These are phyloP conservation scores for Oryzias melastigma DNA, from an alignment of 2,113 vertebrate species.

Conservation along the genomic window DNA sequence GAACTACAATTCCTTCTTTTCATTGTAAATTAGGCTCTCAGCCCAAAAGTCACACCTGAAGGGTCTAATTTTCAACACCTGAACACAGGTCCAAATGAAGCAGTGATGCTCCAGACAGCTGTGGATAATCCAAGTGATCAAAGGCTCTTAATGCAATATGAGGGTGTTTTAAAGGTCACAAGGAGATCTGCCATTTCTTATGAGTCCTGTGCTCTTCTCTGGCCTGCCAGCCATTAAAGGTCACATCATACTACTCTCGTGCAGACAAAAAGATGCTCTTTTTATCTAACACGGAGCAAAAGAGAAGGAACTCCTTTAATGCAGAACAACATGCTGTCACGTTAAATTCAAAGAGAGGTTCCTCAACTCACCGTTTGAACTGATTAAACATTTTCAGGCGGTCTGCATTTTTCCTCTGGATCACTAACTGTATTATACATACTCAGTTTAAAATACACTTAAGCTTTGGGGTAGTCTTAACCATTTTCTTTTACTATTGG, in stretches of 20 bases:
- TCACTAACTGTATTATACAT: too few relatives aligned
- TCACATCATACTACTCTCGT: slow-evolving; percentile 62
- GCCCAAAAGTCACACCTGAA: too few relatives aligned
- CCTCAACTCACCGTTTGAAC: slow-evolving; percentile 16
- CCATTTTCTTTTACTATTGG: too few relatives aligned
- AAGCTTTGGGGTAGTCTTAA: too few relatives aligned
- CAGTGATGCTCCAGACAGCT: slow-evolving; percentile 48
- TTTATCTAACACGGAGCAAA: slow-evolving; percentile 53
- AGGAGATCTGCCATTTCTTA: slow-evolving; percentile 64
- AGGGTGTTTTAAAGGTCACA: slow-evolving; percentile 68
- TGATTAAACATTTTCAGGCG: slow-evolving; percentile 14
- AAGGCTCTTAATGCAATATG: slow-evolving; percentile 70
- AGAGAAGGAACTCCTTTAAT: slow-evolving; percentile 37
- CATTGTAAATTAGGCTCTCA: too few relatives aligned
- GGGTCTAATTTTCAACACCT: background rate
- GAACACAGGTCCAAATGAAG: slow-evolving; percentile 30
- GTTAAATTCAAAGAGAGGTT: slow-evolving; percentile 21
- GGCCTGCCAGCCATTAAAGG: slow-evolving; percentile 65
- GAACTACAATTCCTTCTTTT: too few relatives aligned
- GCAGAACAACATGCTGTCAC: slow-evolving; percentile 38
- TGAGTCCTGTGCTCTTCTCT: slow-evolving; percentile 62
- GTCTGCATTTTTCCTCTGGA: slow-evolving; percentile 10
- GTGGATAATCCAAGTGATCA: slow-evolving; percentile 70
- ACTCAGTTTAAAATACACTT: background rate
- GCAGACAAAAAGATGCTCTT: slow-evolving; percentile 56